Evolutionary conservation across 1,140 invertebrate genomes (phyloP).

Genomic region (Scaptodrosophila lebanonensis): DNA sequence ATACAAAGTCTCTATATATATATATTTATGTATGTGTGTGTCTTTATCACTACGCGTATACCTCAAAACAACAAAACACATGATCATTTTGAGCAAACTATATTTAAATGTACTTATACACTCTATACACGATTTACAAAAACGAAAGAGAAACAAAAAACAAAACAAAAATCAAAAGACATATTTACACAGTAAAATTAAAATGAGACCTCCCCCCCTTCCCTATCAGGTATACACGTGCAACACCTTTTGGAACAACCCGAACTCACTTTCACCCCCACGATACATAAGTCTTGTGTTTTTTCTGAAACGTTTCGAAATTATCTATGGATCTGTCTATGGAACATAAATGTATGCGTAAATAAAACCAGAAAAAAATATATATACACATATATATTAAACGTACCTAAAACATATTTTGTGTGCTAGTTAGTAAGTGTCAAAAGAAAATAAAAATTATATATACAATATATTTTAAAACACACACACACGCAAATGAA

Average conservation of each 20-base stretch:
- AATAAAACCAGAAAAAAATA: slow-evolving; percentile 43
- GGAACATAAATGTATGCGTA: slow-evolving; percentile 67
- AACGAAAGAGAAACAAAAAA: slow-evolving; percentile 25
- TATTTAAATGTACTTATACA: slow-evolving; percentile 73
- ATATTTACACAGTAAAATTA: slow-evolving; percentile 53
- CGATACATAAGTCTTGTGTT: slow-evolving; percentile 26
- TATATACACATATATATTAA: slow-evolving; percentile 44
- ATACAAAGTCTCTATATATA: slow-evolving; percentile 42
- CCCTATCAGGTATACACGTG: slow-evolving; percentile 5
- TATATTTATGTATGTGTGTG: slow-evolving; percentile 76
- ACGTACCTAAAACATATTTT: slow-evolving; percentile 75
- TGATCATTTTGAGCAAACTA: slow-evolving; percentile 69
- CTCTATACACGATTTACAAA: slow-evolving; percentile 55
- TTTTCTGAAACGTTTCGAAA: slow-evolving; percentile 38
- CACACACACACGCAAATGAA: slow-evolving; percentile 38
- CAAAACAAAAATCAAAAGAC: slow-evolving; percentile 14
- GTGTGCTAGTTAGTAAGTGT: slow-evolving; percentile 74
- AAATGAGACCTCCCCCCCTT: slow-evolving; percentile 3
- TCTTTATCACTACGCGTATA: slow-evolving; percentile 77
- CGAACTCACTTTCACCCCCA: slow-evolving; percentile 7
- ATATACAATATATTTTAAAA: slow-evolving; percentile 22
- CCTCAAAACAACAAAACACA: slow-evolving; percentile 68
- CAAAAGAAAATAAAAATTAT: slow-evolving; percentile 42
- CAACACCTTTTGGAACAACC: slow-evolving; percentile 26
- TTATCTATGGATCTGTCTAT: slow-evolving; percentile 53